Base-by-base conservation (phyloP, 2,113 vertebrate genomes). In the Fregata magnificens region DNA sequence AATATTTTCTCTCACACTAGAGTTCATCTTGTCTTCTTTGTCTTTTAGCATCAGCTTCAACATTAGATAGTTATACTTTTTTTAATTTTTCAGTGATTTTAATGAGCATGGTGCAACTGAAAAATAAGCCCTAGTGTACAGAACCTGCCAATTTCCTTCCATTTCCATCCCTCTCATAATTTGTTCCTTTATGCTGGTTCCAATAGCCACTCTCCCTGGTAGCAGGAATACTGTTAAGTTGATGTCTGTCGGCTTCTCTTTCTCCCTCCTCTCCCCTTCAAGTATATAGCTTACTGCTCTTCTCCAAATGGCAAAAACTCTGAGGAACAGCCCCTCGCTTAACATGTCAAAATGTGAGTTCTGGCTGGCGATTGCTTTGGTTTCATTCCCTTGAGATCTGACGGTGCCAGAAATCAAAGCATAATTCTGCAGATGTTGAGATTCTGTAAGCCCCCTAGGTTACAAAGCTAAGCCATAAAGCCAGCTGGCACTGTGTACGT, bases 281-380 rank as follows among this genome's bases (percentile, higher is more conserved):
- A 95, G 69, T 42, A 56, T 45, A 61, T n/a, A 80, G 26, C 88
- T 96, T 62, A 71, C 53, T 91, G 76, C 79, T 95, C 55, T 88
- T 91, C 96, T 97, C 95, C 93, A 95, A 97, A 96, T 89, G 91
- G 95, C 95, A 97, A 96, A 96, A 96, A 71, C 90, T 96, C 91
- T 79, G 83, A 97, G 82, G 93, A 97, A 76, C 92, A 97, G 81
- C 84, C 91, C 94, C 69, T 96, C 93, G 62, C 86, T 97, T 97
- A 97, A 97, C 85, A 96, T 95, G 97, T 97, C 97, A 96, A 97
- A 98, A 97, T 97, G 93, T 96, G 97, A 98, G 95, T 96, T 97
- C 97, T 98, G 97, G 96, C 97, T 96, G 96, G 95, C 11, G 1
- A 92, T 90, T 80, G 81, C 96, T 97, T 98, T 95, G 71, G 86